Base-by-base conservation (phyloP, 2,888 invertebrate genomes). In the Melanostoma scalare region DNA sequence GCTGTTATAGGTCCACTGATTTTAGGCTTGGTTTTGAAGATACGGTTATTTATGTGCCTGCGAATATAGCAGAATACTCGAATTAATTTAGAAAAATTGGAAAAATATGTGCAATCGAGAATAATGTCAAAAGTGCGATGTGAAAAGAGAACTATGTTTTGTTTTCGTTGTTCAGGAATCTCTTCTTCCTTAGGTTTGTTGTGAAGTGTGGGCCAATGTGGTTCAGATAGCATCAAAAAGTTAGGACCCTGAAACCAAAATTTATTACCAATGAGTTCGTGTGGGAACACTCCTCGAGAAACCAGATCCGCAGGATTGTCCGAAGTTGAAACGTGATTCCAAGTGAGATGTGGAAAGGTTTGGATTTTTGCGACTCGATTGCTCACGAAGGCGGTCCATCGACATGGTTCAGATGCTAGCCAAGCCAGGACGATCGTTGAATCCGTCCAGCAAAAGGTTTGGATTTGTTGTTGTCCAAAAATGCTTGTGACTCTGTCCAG, bases 371-470 rank as follows among this genome's bases (percentile, higher is more conserved):
- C 31, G 8, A 55, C 55, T 55, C 55, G 68, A n/a, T 68, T 68
- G n/a, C 46, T 68, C 8, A 58, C 58, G 9, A 71, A 71, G 1
- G 50, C 58, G 4, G 58, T 71, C 58, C 58, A 71, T 58, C 69
- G 40, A 60, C 69, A 71, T 52, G 50, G 58, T 60, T 71, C 69
- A 71, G 69, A 71, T 69, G 48, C 69, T 56, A 69, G 56, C 48
- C 69, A 69, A 8, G 56, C 56, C 38, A 69, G n/a, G 2, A 56
- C 69, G 10, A 69, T 69, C 2, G 69, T 55, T 55, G 67, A 67
- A 42, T 67, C 53, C 20, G 65, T 68, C 46, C 69, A 56, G 8
- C 56, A 69, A 1, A 69, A 69, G n/a, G 38, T 69, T 46, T 63
- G 48, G 8, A 38, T 40, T 36, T 36, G 50, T 63, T 67, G 33